These are phyloP conservation scores for Orius insidiosus DNA, from an alignment of 1,140 invertebrate genomes.

Conservation along the genomic window DNA sequence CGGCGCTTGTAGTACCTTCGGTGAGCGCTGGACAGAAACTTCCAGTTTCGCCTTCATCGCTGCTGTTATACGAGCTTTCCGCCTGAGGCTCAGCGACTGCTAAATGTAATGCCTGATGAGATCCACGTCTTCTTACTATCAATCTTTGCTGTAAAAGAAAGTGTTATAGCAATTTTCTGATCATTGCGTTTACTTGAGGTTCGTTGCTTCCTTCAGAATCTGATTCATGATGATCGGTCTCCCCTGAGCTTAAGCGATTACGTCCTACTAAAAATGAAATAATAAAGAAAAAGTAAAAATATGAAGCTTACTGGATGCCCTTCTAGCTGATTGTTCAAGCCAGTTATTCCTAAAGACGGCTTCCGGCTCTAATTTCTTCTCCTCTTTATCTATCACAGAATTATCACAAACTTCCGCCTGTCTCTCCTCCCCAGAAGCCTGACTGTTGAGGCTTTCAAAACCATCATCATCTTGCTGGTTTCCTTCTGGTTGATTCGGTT, in stretches of 20 bases:
- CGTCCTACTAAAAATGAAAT: conserved; percentile 6
- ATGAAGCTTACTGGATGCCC: conserved; percentile 8
- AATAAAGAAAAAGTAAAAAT: background rate
- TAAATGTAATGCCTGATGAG: conserved; percentile 18
- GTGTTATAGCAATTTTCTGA: background rate
- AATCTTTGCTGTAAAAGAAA: conserved; percentile 13
- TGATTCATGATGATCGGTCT: conserved; percentile 21
- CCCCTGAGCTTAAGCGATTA: conserved; percentile 15
- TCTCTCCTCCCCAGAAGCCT: conserved; percentile 43
- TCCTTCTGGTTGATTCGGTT: background rate
- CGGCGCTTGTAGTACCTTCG: conserved; percentile 45
- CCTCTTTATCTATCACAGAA: background rate
- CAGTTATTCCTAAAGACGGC: conserved; percentile 27
- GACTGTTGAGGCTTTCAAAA: conserved; percentile 68
- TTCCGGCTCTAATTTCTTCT: conserved; percentile 4
- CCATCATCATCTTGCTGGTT: conserved; percentile 48
- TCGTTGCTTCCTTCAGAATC: conserved; percentile 17
- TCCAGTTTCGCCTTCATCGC: conserved; percentile 29
- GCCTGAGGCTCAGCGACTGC: conserved; percentile 32
- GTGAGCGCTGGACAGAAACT: conserved; percentile 25
- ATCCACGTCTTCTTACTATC: conserved; percentile 18
- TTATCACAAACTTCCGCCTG: conserved; percentile 23
- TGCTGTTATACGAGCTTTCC: conserved; percentile 23
- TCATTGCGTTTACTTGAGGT: background rate
- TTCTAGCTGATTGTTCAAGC: conserved; percentile 16